Evolutionary conservation across 1,140 invertebrate genomes (phyloP), one percentile per base, ranked within the genome.

Genomic region (Drosophila prosaltans): DNA sequence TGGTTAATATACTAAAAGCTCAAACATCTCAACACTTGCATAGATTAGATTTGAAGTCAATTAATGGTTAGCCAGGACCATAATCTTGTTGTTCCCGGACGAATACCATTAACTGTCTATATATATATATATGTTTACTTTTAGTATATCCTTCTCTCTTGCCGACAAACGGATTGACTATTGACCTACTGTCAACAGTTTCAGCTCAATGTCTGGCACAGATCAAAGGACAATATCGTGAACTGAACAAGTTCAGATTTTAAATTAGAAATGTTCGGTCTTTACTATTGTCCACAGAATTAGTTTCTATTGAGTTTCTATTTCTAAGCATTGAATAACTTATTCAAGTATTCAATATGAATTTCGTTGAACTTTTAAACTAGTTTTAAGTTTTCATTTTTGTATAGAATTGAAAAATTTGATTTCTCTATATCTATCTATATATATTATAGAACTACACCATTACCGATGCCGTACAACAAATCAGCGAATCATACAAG

Each of bases 401-500:
- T 16, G 16, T 16, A 16, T 16, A 16, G 16, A 16, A 16, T 16
- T 16, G 16, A 16, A 16, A 16, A 16, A 16, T 16, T 16, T 16
- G 16, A 16, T 16, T 55, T 55, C 21, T 9, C 9, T 9, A 16
- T 64, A 4, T 45, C 10, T 21, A 36, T 36, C 3, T 36, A 36
- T 36, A 3, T 2, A 36, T 36, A 36, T 94, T 93, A 26, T 91
- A 98, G 97, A 98, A 98, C 63, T 97, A 98, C 92, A 95, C 95
- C 67, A 96, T 99, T 65, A 99, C 98, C 61, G 96, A 98, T 89
- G 96, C 95, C 48, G 97, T 99, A 59, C 97, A 98, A 92, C 98
- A 98, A 93, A 96, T 99, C 70, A 96, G 97, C 72, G 96, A 97
- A 82, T 94, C 96, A 30, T 99, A 95, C 93, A 97, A 98, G 80